phyloP scores from a whole-genome alignment of 2,113 vertebrate species.

The Pipra filicauda region DNA sequence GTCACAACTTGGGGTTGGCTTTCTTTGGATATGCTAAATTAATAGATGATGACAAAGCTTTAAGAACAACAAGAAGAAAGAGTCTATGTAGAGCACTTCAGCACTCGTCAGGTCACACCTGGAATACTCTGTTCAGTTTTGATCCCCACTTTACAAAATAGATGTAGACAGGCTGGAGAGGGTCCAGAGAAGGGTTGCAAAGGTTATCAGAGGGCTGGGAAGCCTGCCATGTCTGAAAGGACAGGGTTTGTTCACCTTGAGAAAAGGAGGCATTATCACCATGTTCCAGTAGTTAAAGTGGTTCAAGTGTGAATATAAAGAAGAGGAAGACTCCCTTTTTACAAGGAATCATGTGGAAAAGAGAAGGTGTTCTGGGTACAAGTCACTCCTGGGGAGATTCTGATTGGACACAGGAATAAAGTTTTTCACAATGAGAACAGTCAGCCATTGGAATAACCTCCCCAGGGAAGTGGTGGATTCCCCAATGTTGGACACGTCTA shows the following conservation, averaged over 20 bases:
- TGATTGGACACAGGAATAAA: background rate
- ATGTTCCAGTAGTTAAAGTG: background rate
- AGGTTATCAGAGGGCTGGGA: background rate
- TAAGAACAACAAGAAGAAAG: background rate
- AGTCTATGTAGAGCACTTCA: background rate
- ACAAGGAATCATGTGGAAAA: background rate
- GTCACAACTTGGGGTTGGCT: slow-evolving; percentile 21
- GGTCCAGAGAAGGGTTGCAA: background rate
- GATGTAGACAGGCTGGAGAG: background rate
- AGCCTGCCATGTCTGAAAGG: background rate
- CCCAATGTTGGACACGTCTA: background rate
- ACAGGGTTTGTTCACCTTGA: background rate
- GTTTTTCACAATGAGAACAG: background rate
- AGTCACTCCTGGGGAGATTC: background rate
- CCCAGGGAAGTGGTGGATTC: background rate
- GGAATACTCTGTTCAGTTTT: background rate
- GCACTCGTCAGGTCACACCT: background rate
- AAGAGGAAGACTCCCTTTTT: background rate
- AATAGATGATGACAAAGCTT: slow-evolving; percentile 36
- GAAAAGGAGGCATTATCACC: background rate
- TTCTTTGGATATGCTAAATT: slow-evolving; percentile 38
- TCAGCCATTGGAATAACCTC: background rate
- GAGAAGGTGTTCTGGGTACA: background rate
- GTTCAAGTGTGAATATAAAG: background rate
- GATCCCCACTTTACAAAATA: background rate